These are phyloP conservation scores for Drosophila ogumai DNA, from an alignment of 1,140 invertebrate species.

Conservation along the genomic window DNA sequence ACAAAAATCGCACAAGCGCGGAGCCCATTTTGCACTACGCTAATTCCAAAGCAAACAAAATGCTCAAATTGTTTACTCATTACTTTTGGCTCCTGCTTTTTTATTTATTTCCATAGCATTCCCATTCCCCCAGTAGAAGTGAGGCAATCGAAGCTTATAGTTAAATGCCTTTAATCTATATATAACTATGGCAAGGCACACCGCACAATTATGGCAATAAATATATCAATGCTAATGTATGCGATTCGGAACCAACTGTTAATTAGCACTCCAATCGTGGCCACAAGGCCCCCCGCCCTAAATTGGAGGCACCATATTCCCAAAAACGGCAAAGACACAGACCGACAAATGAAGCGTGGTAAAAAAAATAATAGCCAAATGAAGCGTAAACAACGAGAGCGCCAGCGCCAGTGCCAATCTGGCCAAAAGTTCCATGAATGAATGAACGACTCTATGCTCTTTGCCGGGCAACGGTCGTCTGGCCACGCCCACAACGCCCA, in stretches of 20 bases:
- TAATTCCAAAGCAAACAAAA: slow-evolving; percentile 67
- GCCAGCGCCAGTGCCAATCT: slow-evolving; percentile 26
- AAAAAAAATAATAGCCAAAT: slow-evolving; percentile 60
- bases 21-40: slow-evolving; percentile 59
- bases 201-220: slow-evolving; percentile 63
- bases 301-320: slow-evolving; percentile 11
- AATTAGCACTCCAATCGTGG: slow-evolving; percentile 63
- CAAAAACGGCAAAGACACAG: slow-evolving; percentile 46
- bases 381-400: slow-evolving; percentile 71
- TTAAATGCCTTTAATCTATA: slow-evolving; percentile 53
- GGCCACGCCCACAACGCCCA: slow-evolving; percentile 37
- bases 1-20: slow-evolving; percentile 45
- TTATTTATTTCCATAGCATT: slow-evolving; percentile 22
- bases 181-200: slow-evolving; percentile 46
- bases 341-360: slow-evolving; percentile 57
- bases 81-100: slow-evolving; percentile 33
- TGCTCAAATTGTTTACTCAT: slow-evolving; percentile 67
- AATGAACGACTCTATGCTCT: slow-evolving; percentile 57
- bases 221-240: slow-evolving; percentile 57
- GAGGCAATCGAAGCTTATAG: slow-evolving; percentile 40
- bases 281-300: slow-evolving; percentile 19
- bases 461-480: slow-evolving; percentile 31
- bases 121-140: slow-evolving; percentile 10
- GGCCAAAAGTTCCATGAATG: slow-evolving; percentile 68
- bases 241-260: slow-evolving; percentile 63